Percentiles rank a stretch among this genome's conserved stretches.
Evolutionary conservation across 64 coral and sea anemone species (phyloP).

Genomic region (Stichodactyla mertensii): DNA sequence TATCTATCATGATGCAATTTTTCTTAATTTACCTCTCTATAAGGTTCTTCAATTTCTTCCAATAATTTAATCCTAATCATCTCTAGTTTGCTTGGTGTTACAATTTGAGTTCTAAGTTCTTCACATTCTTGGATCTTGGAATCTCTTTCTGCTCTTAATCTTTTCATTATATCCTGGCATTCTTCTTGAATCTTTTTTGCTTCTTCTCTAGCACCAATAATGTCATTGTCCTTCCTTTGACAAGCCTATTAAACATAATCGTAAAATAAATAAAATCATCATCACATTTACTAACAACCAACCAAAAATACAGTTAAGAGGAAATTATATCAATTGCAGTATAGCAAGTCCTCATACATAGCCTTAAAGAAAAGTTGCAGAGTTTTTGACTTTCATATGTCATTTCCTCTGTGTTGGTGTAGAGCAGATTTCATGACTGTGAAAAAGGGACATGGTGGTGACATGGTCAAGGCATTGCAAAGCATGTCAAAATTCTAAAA

Average conservation of each 20-base stretch:
- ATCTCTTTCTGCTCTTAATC: constrained; percentile 82
- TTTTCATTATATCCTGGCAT: constrained; percentile 81
- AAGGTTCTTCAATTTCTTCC: constrained; percentile 87
- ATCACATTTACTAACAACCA: no score
- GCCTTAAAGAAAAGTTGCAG: no score
- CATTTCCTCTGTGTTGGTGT: no score
- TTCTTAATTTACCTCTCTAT: constrained; percentile 52
- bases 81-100: constrained; percentile 81
- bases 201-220: constrained; percentile 68
- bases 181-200: constrained; percentile 71
- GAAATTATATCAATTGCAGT: no score
- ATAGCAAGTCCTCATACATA: no score
- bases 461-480: no score
- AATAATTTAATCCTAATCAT: constrained; percentile 77
- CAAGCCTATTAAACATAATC: constrained; percentile 35
- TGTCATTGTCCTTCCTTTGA: constrained; percentile 70
- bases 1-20: background rate
- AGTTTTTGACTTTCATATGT: no score
- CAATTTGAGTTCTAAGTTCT: constrained; percentile 77
- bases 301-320: no score
- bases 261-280: no score
- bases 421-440: no score
- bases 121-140: constrained; percentile 95
- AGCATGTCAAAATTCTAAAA: no score
- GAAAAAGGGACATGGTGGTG: no score